Evolutionary conservation across 2,888 invertebrate genomes (phyloP), one percentile per base, ranked within the genome.

Genomic region (Apamea sordens): DNA sequence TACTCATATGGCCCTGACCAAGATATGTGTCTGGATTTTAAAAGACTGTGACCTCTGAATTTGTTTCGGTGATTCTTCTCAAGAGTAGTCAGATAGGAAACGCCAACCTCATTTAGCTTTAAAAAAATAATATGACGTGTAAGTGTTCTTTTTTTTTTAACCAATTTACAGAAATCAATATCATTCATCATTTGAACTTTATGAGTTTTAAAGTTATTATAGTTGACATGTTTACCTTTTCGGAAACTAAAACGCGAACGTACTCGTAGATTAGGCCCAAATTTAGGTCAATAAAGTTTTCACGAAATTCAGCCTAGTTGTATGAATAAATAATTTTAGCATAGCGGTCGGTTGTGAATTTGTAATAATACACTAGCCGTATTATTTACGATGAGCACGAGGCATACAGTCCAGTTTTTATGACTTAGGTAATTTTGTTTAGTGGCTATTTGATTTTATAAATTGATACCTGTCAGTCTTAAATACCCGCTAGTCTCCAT

Each of bases 321-420:
- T 65, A 73, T 87, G 69, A 85, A 85, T 85, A 71, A 76, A 76
- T 84, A 67, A 85, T 80, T 77, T 73, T n/a, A 61, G 77, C 68
- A 53, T 64, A 75, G 75, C 15, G 67, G 72, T 53, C 41, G 64
- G 67, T 56, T 69, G 21, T 82, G 65, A 67, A 64, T 86, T 73
- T 69, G 64, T 85, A 75, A 86, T 73, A 88, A 78, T 77, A 73
- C 64, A 85, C 64, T 71, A 59, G 59, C 44, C n/a, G 64, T 71
- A 64, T 76, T 47, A 84, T 85, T 85, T 87, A 85, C 71, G 87
- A 84, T 47, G 84, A 77, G 61, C 50, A 74, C 41, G 32, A 41
- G 61, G 11, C 44, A 73, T 73, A 72, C 44, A 79, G 28, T 44
- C 28, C 5, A 21, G 69, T 73, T 84, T 80, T 72, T 73, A 77